Conservation (phyloP, 2,113 vertebrate species). For the Seriola quinqueradiata region DNA sequence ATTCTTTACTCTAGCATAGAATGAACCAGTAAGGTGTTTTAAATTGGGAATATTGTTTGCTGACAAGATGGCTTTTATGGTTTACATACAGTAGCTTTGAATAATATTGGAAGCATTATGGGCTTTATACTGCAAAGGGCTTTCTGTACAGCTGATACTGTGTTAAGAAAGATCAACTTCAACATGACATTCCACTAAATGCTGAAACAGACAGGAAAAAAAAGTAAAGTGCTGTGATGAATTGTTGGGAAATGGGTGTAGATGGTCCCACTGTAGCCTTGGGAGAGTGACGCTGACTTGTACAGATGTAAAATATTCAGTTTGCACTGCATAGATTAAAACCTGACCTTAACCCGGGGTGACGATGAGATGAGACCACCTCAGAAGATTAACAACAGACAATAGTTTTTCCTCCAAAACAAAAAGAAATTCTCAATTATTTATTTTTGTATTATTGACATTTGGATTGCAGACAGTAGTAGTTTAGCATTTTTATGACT, state of each 20-base stretch:
- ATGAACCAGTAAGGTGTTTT: background rate
- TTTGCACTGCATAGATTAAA: conserved; percentile 72
- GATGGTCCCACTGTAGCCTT: conserved; percentile 30
- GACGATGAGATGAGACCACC: conserved; percentile 24
- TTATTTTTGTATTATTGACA: conserved; percentile 78
- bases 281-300: conserved; percentile 46
- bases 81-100: conserved; percentile 37
- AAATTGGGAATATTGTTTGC: conserved; percentile 20
- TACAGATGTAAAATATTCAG: conserved; percentile 71
- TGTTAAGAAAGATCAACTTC: background rate
- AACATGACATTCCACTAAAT: conserved; percentile 72
- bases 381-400: conserved; percentile 34
- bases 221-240: conserved; percentile 14
- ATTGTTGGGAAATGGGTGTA: conserved; percentile 17
- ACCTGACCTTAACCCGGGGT: conserved; percentile 26
- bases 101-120: background rate
- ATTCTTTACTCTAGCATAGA: conserved; percentile 24
- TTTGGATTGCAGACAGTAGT: conserved; percentile 59
- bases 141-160: conserved; percentile 34
- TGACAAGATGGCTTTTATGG: conserved; percentile 36
- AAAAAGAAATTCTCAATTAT: conserved; percentile 63
- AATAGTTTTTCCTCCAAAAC: conserved; percentile 35
- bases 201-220: conserved; percentile 9
- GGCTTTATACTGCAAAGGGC: conserved; percentile 27
- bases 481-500: conserved; percentile 59